These are phyloP conservation scores for Procavia capensis DNA, from an alignment of 2,113 vertebrate species.

Conservation along the genomic window DNA sequence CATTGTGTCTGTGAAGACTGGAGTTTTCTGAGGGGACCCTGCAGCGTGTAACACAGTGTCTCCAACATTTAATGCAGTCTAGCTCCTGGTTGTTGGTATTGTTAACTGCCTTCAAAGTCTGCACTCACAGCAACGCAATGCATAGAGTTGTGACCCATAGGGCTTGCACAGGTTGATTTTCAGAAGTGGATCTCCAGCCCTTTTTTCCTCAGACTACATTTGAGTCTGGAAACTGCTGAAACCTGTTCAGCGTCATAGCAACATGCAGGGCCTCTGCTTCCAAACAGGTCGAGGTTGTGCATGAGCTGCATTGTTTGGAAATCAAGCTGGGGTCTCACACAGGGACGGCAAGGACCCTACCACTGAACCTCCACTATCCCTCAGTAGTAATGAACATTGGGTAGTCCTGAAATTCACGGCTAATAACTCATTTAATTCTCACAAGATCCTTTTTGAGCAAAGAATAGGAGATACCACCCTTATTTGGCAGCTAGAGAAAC, in stretches of 20 bases:
- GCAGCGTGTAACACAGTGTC: background rate
- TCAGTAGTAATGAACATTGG: background rate
- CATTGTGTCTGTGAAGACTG: background rate
- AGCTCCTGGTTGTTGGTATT: background rate
- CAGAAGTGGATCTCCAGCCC: background rate
- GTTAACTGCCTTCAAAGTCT: background rate
- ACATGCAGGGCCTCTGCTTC: background rate
- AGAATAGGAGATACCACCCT: background rate
- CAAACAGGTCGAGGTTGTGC: background rate
- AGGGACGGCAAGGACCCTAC: background rate
- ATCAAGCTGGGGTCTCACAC: background rate
- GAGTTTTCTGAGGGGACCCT: background rate
- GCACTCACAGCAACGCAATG: background rate
- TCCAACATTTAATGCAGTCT: background rate
- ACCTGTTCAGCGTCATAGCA: background rate
- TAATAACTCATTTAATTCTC: conserved; percentile 25
- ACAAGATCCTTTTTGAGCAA: background rate
- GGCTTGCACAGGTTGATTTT: background rate
- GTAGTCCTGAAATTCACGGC: conserved; percentile 10
- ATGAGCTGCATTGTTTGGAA: background rate
- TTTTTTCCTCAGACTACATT: background rate
- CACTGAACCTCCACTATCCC: background rate
- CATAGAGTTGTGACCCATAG: background rate
- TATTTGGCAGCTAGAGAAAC: conserved; percentile 6
- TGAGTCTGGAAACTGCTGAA: background rate